Percentiles rank a stretch among this genome's conserved stretches.
Conservation (phyloP, 2,113 vertebrate genomes). For the Brachionichthys hirsutus region DNA sequence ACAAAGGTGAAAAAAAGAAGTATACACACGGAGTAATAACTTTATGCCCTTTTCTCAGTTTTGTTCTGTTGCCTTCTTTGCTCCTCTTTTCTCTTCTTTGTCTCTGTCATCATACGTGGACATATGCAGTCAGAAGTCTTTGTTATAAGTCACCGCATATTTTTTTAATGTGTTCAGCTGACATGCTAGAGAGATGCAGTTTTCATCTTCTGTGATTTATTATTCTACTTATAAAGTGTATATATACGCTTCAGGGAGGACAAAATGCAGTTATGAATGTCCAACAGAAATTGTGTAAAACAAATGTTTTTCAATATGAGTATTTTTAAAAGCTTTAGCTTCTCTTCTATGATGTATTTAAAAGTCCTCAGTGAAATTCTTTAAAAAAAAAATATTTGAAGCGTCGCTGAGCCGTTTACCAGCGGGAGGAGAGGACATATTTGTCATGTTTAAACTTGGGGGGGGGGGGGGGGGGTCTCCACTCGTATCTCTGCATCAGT, state of each 20-base stretch:
- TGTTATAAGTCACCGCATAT: constrained; percentile 13
- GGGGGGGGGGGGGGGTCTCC: too few species aligned
- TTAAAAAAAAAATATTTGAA: too few species aligned
- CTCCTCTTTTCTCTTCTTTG: background rate
- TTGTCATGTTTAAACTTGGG: too few species aligned
- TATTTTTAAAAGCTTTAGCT: too few species aligned
- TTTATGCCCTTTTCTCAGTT: background rate
- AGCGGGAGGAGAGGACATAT: too few species aligned
- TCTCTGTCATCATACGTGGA: background rate
- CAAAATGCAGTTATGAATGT: constrained; percentile 2
- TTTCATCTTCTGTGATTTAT: constrained; percentile 44
- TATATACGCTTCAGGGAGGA: background rate
- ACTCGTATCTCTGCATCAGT: too few species aligned
- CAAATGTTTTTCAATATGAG: background rate
- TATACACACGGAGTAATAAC: background rate
- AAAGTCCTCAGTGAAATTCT: too few species aligned
- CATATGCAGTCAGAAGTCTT: constrained; percentile 12
- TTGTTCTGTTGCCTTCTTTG: background rate
- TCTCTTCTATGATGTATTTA: too few species aligned
- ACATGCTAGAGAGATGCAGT: constrained; percentile 12
- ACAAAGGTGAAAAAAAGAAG: constrained; percentile 6
- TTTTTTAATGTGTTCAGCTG: constrained; percentile 17
- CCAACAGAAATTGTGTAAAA: background rate
- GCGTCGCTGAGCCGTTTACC: too few species aligned
- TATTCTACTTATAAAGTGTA: constrained; percentile 23